phyloP scores from a whole-genome alignment of 2,113 vertebrate species.

The Lophotis ruficrista region DNA sequence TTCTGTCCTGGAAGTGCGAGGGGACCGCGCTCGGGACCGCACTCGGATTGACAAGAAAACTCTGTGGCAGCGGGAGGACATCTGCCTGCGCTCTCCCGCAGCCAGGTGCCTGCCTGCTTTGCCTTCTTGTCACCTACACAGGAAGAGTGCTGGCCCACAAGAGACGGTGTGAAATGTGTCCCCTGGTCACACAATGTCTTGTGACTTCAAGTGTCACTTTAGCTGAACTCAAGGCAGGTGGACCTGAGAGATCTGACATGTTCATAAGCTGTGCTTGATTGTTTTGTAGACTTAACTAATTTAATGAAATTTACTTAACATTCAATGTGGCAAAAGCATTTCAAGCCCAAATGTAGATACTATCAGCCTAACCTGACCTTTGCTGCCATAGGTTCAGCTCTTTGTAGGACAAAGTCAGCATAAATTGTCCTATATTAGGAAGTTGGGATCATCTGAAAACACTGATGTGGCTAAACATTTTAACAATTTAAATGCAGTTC shows the following conservation, averaged over 20 bases:
- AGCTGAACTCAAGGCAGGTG: background rate
- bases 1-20: background rate
- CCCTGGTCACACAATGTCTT: background rate
- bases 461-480: background rate
- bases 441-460: background rate
- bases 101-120: background rate
- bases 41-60: background rate
- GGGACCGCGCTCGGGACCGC: background rate
- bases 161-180: background rate
- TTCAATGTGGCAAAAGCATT: background rate
- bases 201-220: background rate
- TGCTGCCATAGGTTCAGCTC: background rate
- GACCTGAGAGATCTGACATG: background rate
- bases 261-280: background rate
- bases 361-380: background rate
- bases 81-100: background rate
- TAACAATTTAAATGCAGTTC: background rate
- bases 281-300: background rate
- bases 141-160: background rate
- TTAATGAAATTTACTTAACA: background rate
- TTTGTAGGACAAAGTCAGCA: background rate
- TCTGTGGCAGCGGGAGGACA: background rate
- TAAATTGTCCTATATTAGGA: background rate
- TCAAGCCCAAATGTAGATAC: background rate
- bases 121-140: background rate